Base-by-base conservation (phyloP, 2,888 invertebrate genomes). In the Drosophila atroscutellata region DNA sequence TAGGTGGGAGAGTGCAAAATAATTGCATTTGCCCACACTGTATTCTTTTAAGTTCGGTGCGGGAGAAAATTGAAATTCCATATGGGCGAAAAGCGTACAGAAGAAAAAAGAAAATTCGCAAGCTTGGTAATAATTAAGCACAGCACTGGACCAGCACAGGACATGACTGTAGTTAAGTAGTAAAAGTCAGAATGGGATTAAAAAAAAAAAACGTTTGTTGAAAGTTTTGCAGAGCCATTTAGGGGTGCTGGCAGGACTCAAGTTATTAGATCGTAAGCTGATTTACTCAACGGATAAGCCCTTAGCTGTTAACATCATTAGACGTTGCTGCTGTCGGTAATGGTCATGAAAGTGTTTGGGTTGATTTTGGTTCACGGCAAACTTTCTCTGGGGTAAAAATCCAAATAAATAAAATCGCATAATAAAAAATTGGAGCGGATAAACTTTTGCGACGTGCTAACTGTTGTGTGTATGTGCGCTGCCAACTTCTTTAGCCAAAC, bases 361-460 rank as follows among this genome's bases (percentile, higher is more conserved):
- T 8, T 47, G 47, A 49, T 30, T 34, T 30, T 49, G 47, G 55
- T 49, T 45, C 3, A 49, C 37, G 63, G 42, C 34, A 77, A 85
- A 86, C 71, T 86, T 86, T 81, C 77, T 77, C 83, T 70, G 47
- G 71, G 74, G 75, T 47, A 64, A 80, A 89, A 86, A 87, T 80
- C 88, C 75, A 84, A 84, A 89, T 85, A 85, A 89, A 85, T 84
- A 86, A 84, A 84, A 89, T 87, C 75, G 85, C 85, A 84, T 84
- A 86, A 84, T 85, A 85, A 89, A 89, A 85, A 85, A 45, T 89
- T 86, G 84, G 83, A 84, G 79, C 69, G 60, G 57, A 50, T 71
- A 62, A 83, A 85, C 74, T 70, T 84, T 86, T 86, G 84, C 77
- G 84, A 83, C 84, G 84, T 84, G 83, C 73, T 83, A 84, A 89